phyloP scores from a whole-genome alignment of 30 jellyfish, hydroid and myxozoan genomes.

The Rhopilema esculentum region DNA sequence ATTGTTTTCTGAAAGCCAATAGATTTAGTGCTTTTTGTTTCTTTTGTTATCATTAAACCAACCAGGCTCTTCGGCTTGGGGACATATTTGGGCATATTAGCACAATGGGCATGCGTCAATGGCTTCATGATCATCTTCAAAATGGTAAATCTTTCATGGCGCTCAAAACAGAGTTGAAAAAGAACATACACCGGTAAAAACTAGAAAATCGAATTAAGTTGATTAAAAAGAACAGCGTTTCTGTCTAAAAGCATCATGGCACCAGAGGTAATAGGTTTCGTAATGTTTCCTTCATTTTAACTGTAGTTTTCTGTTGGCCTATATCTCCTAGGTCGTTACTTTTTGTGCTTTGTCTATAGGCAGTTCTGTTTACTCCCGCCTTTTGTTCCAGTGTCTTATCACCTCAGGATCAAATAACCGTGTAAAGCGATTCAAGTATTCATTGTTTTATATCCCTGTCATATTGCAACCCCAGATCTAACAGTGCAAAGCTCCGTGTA shows the following conservation, averaged over 20 bases:
- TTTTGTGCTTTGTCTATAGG: not conserved
- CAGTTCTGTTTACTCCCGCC: not conserved
- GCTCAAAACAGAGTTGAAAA: slow-evolving; percentile 31
- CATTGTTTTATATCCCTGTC: slow-evolving; percentile 1
- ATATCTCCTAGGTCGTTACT: not conserved
- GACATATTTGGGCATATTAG: slow-evolving; percentile 75
- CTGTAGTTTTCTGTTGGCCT: not conserved
- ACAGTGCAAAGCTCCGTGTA: not conserved
- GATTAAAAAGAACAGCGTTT: not conserved
- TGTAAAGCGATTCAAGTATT: not conserved
- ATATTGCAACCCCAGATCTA: not conserved
- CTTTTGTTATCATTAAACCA: slow-evolving; percentile 20
- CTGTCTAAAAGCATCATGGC: slow-evolving; percentile 59
- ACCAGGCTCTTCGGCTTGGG: not conserved
- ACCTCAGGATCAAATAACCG: not conserved
- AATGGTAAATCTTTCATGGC: slow-evolving; percentile 73
- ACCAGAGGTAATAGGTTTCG: slow-evolving; percentile 53
- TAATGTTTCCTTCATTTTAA: not conserved
- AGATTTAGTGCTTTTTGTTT: not conserved
- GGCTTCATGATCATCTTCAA: slow-evolving; percentile 72
- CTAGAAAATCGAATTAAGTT: not conserved
- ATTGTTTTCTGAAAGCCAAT: slow-evolving; percentile 22
- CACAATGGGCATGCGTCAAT: slow-evolving; percentile 75
- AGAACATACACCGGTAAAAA: not conserved
- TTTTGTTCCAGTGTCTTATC: not conserved